phyloP scores from a whole-genome alignment of 2,888 invertebrate species.

The Drosophila greeni region DNA sequence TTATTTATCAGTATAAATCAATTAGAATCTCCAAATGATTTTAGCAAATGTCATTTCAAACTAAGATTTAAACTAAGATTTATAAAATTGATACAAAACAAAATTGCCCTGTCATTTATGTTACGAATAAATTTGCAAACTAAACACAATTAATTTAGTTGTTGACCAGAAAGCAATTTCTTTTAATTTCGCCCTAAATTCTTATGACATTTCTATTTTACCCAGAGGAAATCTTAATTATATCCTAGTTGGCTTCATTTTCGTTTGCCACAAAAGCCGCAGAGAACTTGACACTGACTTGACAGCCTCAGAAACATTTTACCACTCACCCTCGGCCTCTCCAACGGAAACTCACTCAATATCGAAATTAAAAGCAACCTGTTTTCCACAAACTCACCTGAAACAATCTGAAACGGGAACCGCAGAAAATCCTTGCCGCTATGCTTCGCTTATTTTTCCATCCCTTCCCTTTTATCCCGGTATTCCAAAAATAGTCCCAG shows the following conservation, averaged over 20 bases:
- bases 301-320: conserved; percentile 24
- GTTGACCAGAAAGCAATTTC: background rate
- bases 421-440: conserved; percentile 36
- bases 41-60: background rate
- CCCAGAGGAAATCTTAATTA: conserved; percentile 7
- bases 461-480: conserved; percentile 25
- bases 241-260: conserved; percentile 6
- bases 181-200: background rate
- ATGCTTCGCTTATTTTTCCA: conserved; percentile 1
- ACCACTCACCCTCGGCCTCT: background rate
- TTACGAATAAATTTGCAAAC: background rate
- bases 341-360: conserved; percentile 30
- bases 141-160: background rate
- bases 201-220: background rate
- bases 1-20: background rate
- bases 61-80: background rate
- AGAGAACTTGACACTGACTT: conserved; percentile 14
- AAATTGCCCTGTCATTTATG: background rate
- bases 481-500: conserved; percentile 25
- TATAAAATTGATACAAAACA: background rate
- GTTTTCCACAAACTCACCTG: conserved; percentile 30
- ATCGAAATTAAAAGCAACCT: conserved; percentile 39
- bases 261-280: conserved; percentile 31
- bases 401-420: conserved; percentile 34
- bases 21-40: background rate